Percentiles rank a stretch among this genome's conserved stretches.
Evolutionary conservation across 2,797 vertebrate species (phyloP).

Genomic region (Phoeniculus purpureus): DNA sequence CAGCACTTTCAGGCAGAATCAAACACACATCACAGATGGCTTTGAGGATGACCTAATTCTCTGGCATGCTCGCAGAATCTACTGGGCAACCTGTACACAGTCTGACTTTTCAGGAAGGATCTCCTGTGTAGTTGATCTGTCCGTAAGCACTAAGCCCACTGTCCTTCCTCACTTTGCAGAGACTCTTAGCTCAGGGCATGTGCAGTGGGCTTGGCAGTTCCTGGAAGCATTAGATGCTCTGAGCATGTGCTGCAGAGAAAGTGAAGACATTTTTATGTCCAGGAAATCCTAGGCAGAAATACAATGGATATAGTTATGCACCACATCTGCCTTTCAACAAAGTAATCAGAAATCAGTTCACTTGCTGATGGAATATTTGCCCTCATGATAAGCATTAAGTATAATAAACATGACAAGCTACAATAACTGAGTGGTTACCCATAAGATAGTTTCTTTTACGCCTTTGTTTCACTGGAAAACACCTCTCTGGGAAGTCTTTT

Average conservation of each 20-base stretch:
- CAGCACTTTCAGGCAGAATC: background rate
- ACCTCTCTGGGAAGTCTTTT: background rate
- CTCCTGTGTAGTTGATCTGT: background rate
- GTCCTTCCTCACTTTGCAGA: background rate
- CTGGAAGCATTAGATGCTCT: background rate
- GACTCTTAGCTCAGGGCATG: rapidly evolving
- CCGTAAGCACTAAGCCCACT: background rate
- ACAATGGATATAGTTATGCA: constrained; percentile 1
- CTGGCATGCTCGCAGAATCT: background rate
- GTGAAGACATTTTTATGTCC: constrained; percentile 33
- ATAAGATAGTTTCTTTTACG: background rate
- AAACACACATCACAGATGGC: background rate
- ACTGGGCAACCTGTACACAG: background rate
- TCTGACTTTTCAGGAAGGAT: background rate
- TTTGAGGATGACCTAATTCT: background rate
- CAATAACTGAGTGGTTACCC: constrained; percentile 10
- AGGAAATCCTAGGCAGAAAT: constrained; percentile 39
- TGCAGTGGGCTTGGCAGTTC: background rate
- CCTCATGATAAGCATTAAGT: background rate
- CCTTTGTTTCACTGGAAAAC: background rate
- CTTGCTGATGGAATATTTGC: constrained; percentile 36
- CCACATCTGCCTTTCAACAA: constrained; percentile 30
- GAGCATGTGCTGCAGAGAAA: background rate
- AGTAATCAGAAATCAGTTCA: background rate
- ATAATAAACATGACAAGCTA: constrained; percentile 42